These are phyloP conservation scores for Buphagus erythrorhynchus DNA, from an alignment of 2,797 vertebrate genomes.

Conservation along the genomic window DNA sequence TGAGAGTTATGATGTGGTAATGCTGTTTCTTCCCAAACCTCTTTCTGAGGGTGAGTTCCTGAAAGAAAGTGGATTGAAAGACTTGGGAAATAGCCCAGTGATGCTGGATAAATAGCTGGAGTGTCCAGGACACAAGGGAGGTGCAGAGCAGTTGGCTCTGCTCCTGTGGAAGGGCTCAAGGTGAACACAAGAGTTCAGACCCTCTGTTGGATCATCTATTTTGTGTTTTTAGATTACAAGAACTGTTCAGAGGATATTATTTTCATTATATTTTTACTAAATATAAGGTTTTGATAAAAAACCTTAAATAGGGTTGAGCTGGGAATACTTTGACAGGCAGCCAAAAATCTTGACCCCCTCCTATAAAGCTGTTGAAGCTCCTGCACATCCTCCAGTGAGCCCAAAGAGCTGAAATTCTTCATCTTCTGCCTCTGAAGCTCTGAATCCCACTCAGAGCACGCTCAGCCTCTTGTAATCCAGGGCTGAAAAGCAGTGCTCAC, in stretches of 20 bases:
- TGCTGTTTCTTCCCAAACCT: not conserved
- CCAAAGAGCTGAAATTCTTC: not conserved
- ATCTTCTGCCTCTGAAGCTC: not conserved
- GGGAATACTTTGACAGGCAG: not conserved
- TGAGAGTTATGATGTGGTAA: fast-evolving
- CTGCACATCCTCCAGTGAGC: not conserved
- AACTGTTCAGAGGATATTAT: not conserved
- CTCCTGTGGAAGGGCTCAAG: not conserved
- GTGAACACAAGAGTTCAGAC: not conserved
- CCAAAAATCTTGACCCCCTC: not conserved
- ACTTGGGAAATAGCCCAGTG: not conserved
- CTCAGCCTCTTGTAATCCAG: not conserved
- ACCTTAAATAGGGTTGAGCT: not conserved
- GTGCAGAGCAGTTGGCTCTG: not conserved
- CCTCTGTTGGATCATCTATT: not conserved
- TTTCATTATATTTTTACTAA: not conserved
- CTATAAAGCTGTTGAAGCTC: not conserved
- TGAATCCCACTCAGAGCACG: not conserved
- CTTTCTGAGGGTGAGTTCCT: not conserved
- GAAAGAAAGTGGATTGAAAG: not conserved
- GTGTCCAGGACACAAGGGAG: not conserved
- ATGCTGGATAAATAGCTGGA: not conserved
- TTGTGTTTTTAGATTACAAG: not conserved
- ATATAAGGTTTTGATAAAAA: not conserved
- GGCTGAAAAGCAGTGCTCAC: not conserved